Percentiles rank a stretch among this genome's conserved stretches.
phyloP scores from a whole-genome alignment of 2,113 vertebrate genomes.

The Macquaria australasica region DNA sequence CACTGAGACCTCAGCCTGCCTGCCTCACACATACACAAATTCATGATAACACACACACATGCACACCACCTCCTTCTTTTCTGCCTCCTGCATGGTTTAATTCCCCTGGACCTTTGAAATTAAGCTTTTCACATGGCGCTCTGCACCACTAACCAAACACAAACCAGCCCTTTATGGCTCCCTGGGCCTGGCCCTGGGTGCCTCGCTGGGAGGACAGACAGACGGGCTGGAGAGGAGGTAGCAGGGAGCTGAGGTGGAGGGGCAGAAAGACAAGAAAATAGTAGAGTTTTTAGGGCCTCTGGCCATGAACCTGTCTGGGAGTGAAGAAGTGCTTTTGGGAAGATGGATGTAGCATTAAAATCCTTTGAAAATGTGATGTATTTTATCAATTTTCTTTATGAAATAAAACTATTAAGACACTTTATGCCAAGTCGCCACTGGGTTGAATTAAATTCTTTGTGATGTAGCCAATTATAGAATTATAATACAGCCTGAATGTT shows the following conservation, averaged over 20 bases:
- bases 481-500: neutral
- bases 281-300: neutral
- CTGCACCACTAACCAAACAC: constrained; percentile 78
- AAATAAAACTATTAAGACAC: constrained; percentile 33
- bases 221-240: constrained; percentile 6
- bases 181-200: constrained; percentile 40
- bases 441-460: neutral
- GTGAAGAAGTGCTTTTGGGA: neutral
- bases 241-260: neutral
- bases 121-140: constrained; percentile 76
- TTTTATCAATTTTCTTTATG: constrained; percentile 5
- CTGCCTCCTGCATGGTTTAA: constrained; percentile 63
- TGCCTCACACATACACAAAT: constrained; percentile 42
- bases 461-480: constrained; percentile 6
- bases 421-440: constrained; percentile 1
- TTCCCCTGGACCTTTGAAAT: constrained; percentile 72
- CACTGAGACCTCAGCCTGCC: constrained; percentile 44
- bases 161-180: constrained; percentile 69
- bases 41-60: constrained; percentile 23
- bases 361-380: constrained; percentile 15
- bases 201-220: constrained; percentile 43
- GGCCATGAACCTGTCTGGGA: neutral
- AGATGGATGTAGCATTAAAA: constrained; percentile 15
- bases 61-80: constrained; percentile 14
- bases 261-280: neutral